Percentiles rank a stretch among this genome's conserved stretches.
Evolutionary conservation across 2,888 invertebrate species (phyloP).

Genomic region (Conchocele bisecta): DNA sequence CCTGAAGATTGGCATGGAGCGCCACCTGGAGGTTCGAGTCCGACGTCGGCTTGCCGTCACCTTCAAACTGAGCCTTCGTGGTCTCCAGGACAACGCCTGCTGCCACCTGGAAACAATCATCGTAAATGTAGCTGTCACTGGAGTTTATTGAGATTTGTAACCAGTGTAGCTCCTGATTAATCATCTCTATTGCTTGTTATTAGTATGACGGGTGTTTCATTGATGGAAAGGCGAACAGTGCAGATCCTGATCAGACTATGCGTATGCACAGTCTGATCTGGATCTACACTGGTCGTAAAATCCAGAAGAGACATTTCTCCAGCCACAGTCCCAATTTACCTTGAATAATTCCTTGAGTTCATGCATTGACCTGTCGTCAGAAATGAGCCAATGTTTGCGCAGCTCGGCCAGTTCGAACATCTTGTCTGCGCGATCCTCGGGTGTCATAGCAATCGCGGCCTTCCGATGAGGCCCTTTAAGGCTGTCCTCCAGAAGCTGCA

Average conservation of each 20-base stretch:
- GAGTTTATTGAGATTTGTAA: too few species aligned
- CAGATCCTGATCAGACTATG: too few species aligned
- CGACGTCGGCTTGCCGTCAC: constrained; percentile 46
- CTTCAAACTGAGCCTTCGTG: constrained; percentile 39
- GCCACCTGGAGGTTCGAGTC: constrained; percentile 71
- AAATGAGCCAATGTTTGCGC: constrained; percentile 61
- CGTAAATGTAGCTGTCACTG: too few species aligned
- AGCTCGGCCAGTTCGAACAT: constrained; percentile 64
- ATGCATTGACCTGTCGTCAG: constrained; percentile 44
- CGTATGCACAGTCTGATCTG: neutral
- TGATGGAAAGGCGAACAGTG: too few species aligned
- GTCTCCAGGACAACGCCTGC: constrained; percentile 50
- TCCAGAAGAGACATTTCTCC: too few species aligned
- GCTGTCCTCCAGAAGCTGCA: constrained; percentile 63
- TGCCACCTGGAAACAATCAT: constrained; percentile 61
- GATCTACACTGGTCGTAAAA: neutral
- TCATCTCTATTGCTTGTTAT: too few species aligned
- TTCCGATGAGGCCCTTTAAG: constrained; percentile 41
- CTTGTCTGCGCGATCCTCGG: constrained; percentile 60
- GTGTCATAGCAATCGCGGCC: constrained; percentile 45
- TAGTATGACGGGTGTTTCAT: too few species aligned
- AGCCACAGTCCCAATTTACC: constrained; percentile 35
- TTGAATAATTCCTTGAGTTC: constrained; percentile 64
- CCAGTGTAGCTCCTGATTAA: too few species aligned
- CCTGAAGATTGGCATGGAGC: constrained; percentile 76